phyloP scores from a whole-genome alignment of 2,797 vertebrate species.

The Sus cebifrons region DNA sequence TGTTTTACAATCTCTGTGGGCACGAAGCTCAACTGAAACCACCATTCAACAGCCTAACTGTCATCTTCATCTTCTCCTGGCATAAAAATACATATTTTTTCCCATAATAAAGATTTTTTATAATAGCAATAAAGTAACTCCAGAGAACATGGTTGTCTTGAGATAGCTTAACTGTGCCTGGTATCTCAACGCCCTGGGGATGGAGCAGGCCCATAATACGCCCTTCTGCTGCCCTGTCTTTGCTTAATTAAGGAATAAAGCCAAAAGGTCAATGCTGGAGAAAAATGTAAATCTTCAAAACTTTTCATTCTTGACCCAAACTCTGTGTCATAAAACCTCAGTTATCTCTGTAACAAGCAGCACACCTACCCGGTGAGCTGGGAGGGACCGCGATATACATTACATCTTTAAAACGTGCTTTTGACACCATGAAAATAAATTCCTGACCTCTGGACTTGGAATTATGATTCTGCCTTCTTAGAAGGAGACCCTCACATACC shows the following conservation, averaged over 20 bases:
- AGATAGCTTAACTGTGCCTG: slow-evolving; percentile 92
- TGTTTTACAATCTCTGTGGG: slow-evolving; percentile 92
- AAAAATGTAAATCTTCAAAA: slow-evolving; percentile 91
- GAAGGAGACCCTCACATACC: slow-evolving; percentile 66
- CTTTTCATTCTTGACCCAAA: slow-evolving; percentile 91
- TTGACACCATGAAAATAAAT: slow-evolving; percentile 84
- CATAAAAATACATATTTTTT: slow-evolving; percentile 93
- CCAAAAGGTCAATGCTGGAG: slow-evolving; percentile 91
- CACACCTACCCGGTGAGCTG: slow-evolving; percentile 64
- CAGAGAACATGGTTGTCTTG: slow-evolving; percentile 93
- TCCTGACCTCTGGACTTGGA: slow-evolving; percentile 56
- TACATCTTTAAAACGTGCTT: slow-evolving; percentile 79
- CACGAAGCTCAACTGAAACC: slow-evolving; percentile 90
- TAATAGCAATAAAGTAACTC: slow-evolving; percentile 93
- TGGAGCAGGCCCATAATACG: slow-evolving; percentile 90
- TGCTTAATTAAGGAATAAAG: slow-evolving; percentile 91
- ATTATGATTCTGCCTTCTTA: slow-evolving; percentile 69
- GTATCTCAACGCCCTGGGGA: slow-evolving; percentile 90
- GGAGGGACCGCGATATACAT: slow-evolving; percentile 73
- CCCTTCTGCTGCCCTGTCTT: slow-evolving; percentile 89
- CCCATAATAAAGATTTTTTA: slow-evolving; percentile 93
- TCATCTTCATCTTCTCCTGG: slow-evolving; percentile 92
- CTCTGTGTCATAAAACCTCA: slow-evolving; percentile 87
- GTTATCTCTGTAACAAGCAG: slow-evolving; percentile 78
- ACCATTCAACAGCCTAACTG: slow-evolving; percentile 91